These are phyloP conservation scores for Listronotus oregonensis DNA, from an alignment of 1,140 invertebrate species.

Conservation along the genomic window DNA sequence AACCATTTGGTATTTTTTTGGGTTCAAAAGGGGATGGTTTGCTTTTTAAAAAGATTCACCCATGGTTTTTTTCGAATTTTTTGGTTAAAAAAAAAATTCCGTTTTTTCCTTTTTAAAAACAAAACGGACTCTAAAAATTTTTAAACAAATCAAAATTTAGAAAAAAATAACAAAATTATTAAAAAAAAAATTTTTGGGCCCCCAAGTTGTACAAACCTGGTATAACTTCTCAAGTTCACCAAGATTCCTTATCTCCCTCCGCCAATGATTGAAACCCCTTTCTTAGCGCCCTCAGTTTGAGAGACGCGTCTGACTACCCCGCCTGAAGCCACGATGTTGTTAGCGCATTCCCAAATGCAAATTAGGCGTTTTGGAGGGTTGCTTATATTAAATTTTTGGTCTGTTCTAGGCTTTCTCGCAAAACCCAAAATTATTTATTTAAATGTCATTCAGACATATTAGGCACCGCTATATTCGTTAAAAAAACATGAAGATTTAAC, in stretches of 20 bases:
- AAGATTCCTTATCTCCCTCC: conserved; percentile 2
- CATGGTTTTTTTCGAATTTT: too few species aligned
- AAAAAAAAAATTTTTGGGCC: too few species aligned
- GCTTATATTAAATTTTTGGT: conserved; percentile 49
- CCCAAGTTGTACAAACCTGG: too few species aligned
- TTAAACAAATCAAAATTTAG: too few species aligned
- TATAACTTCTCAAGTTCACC: background rate
- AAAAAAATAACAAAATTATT: too few species aligned
- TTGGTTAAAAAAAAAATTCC: too few species aligned
- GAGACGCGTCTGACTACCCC: conserved; percentile 32
- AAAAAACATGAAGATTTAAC: conserved; percentile 31
- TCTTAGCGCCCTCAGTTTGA: conserved; percentile 34
- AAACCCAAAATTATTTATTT: conserved; percentile 42
- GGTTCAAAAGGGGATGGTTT: too few species aligned
- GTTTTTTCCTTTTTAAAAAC: too few species aligned
- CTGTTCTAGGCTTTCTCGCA: conserved; percentile 34
- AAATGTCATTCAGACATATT: conserved; percentile 39
- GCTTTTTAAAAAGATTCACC: too few species aligned
- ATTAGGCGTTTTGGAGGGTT: conserved; percentile 47
- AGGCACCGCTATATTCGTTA: conserved; percentile 28
- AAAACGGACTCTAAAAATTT: too few species aligned
- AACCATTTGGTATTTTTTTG: too few species aligned
- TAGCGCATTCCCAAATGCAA: conserved; percentile 49
- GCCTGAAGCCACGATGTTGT: conserved; percentile 43
- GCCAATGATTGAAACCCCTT: conserved; percentile 29